phyloP scores from a whole-genome alignment of 2,113 vertebrate genomes.

The Ptychochromis oligacanthus region DNA sequence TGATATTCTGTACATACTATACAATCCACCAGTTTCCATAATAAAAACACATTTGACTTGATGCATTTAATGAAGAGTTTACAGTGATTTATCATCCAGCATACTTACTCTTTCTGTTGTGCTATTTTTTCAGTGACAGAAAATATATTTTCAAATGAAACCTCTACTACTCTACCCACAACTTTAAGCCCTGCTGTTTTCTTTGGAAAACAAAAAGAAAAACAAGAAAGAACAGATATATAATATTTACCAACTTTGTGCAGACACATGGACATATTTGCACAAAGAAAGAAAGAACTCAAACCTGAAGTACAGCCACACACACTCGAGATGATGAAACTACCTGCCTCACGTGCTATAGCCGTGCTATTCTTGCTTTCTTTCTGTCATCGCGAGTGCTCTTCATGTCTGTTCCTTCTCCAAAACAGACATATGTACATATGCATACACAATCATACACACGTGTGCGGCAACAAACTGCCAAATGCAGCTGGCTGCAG shows the following conservation, averaged over 20 bases:
- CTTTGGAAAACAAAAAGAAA: not conserved
- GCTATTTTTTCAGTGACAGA: not conserved
- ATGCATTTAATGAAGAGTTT: not conserved
- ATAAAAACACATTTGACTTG: not conserved
- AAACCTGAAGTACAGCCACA: slow-evolving; percentile 8
- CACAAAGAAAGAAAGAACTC: not conserved
- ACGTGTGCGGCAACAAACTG: slow-evolving; percentile 27
- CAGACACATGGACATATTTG: slow-evolving; percentile 5
- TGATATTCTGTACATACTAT: not conserved
- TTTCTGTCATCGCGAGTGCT: not conserved
- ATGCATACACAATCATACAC: not conserved
- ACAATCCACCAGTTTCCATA: not conserved
- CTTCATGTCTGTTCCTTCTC: slow-evolving; percentile 16
- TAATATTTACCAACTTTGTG: slow-evolving; percentile 6
- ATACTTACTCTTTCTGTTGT: not conserved
- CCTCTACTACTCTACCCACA: not conserved
- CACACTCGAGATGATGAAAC: slow-evolving; percentile 8
- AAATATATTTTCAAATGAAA: not conserved
- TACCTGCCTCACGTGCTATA: slow-evolving; percentile 6
- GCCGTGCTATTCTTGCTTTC: not conserved
- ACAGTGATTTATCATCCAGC: not conserved
- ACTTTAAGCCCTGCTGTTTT: not conserved
- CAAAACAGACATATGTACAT: slow-evolving; percentile 10
- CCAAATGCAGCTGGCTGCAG: slow-evolving; percentile 49
- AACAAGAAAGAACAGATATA: slow-evolving; percentile 5